Conservation (phyloP, 2,888 invertebrate species). For the Prosapia bicincta region DNA sequence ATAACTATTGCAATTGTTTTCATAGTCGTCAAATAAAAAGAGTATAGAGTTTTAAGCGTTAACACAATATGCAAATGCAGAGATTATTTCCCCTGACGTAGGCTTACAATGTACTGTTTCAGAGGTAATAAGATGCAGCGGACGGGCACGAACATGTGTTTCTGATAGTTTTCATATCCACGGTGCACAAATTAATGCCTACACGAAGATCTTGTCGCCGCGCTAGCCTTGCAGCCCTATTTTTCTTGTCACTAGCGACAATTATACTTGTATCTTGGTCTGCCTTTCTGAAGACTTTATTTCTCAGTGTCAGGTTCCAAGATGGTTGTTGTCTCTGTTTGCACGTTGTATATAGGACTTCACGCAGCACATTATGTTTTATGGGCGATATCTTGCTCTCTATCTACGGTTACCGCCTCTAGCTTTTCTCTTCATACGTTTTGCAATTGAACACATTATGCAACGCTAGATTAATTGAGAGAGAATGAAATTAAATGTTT, state of each 20-base stretch:
- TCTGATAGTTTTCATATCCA: background rate
- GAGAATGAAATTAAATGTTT: too few species aligned
- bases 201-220: background rate
- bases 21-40: too few species aligned
- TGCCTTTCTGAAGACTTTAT: background rate
- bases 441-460: background rate
- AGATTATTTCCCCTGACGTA: too few species aligned
- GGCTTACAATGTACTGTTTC: too few species aligned
- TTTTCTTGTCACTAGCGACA: background rate
- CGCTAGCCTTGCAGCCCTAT: background rate
- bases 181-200: background rate
- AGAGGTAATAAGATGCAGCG: too few species aligned
- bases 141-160: background rate
- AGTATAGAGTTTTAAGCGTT: too few species aligned
- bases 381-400: background rate
- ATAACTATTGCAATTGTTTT: too few species aligned
- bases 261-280: background rate
- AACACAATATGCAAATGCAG: too few species aligned
- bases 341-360: background rate
- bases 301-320: background rate
- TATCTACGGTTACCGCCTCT: background rate
- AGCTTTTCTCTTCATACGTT: background rate
- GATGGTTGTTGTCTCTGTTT: background rate
- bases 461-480: too few species aligned
- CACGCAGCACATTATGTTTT: background rate